These are phyloP conservation scores for Camarhynchus parvulus DNA, from an alignment of 2,113 vertebrate species.

Conservation along the genomic window DNA sequence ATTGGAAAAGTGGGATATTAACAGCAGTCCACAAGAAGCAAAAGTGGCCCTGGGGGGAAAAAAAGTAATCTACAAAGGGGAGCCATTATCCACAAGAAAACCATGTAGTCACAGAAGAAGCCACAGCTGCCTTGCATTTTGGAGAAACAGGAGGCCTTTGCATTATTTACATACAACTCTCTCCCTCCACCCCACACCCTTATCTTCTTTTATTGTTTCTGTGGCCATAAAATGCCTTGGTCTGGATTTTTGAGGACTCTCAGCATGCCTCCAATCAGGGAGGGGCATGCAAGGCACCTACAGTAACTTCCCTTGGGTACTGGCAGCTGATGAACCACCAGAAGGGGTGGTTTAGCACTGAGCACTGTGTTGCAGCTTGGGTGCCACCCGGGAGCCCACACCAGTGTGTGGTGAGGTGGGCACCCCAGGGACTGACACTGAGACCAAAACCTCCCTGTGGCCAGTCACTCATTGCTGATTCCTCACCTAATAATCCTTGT, in stretches of 20 bases:
- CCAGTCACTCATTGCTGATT: background rate
- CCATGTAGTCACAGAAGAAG: background rate
- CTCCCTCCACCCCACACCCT: background rate
- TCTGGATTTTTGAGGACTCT: background rate
- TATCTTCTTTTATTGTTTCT: background rate
- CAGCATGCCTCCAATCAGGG: rapidly evolving
- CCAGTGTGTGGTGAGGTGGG: background rate
- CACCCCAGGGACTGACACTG: background rate
- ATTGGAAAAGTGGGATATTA: background rate
- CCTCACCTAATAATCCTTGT: background rate
- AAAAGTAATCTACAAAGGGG: background rate
- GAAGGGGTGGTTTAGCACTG: background rate
- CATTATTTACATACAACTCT: background rate
- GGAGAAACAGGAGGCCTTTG: background rate
- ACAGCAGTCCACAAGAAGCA: background rate
- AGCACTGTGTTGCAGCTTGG: rapidly evolving
- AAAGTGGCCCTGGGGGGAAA: background rate
- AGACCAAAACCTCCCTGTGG: background rate
- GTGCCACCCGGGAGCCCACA: rapidly evolving
- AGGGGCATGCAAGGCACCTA: background rate
- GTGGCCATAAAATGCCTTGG: background rate
- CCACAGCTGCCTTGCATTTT: background rate
- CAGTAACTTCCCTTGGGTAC: background rate
- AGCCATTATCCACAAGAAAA: background rate
- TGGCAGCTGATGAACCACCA: background rate